Evolutionary conservation across 2,888 invertebrate species (phyloP).

Genomic region (Melieria crassipennis): DNA sequence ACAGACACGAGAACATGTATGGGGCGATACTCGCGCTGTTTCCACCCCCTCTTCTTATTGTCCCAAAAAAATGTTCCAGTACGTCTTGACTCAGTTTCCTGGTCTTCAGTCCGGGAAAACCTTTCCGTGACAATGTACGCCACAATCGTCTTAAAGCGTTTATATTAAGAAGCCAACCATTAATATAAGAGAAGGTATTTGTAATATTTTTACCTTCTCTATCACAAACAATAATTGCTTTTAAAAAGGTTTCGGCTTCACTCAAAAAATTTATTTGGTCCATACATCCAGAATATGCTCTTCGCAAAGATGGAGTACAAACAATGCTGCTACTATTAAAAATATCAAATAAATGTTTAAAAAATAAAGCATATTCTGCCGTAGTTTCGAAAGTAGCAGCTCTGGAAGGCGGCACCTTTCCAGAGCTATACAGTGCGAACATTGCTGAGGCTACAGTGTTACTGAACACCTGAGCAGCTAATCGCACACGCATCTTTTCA

Average conservation of each 20-base stretch:
- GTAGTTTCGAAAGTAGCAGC: slow-evolving; percentile 18
- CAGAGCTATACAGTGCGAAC: slow-evolving; percentile 12
- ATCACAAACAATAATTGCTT: neutral
- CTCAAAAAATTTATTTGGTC: slow-evolving; percentile 14
- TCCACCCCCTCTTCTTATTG: slow-evolving; percentile 7
- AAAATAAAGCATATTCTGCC: slow-evolving; percentile 21
- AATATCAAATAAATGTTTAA: slow-evolving; percentile 25
- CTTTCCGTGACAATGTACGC: slow-evolving; percentile 1
- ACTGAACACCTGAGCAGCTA: slow-evolving; percentile 17
- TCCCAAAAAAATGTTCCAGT: too few species aligned
- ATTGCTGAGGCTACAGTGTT: slow-evolving; percentile 11
- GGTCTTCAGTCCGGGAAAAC: neutral
- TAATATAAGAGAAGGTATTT: neutral
- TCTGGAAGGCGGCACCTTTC: neutral
- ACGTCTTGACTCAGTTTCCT: too few species aligned
- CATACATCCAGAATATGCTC: neutral
- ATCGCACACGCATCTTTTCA: slow-evolving; percentile 26
- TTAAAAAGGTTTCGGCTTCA: neutral
- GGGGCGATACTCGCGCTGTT: slow-evolving; percentile 9
- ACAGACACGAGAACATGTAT: slow-evolving; percentile 20
- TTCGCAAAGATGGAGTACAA: slow-evolving; percentile 1
- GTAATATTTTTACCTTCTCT: neutral
- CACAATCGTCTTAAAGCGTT: slow-evolving; percentile 8
- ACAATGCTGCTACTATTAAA: neutral
- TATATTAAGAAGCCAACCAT: neutral